Conservation (phyloP, 2,888 invertebrate species). For the Zygothrica quintamaculata region DNA sequence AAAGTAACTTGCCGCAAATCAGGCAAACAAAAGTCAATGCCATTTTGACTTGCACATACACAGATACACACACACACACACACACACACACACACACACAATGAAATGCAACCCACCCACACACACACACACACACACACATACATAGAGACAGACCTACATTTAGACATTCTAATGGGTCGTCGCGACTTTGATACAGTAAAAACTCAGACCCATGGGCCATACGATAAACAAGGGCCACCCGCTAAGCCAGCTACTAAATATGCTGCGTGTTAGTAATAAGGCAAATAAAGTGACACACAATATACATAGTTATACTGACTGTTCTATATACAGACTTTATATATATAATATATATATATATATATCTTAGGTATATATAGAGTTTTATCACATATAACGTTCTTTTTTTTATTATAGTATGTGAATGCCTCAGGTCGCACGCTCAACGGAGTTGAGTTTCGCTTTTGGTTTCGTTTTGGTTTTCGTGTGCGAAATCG, state of each 20-base stretch:
- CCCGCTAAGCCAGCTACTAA: constrained; percentile 69
- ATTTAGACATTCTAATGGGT: constrained; percentile 52
- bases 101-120: constrained; percentile 25
- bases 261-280: constrained; percentile 77
- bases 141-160: constrained; percentile 16
- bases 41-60: constrained; percentile 47
- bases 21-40: constrained; percentile 72
- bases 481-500: constrained; percentile 75
- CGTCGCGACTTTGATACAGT: constrained; percentile 38
- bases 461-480: constrained; percentile 16
- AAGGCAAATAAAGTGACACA: constrained; percentile 68
- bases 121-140: constrained; percentile 1
- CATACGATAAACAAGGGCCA: constrained; percentile 43
- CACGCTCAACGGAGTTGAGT: constrained; percentile 40
- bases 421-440: constrained; percentile 56
- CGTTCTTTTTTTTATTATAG: constrained; percentile 37
- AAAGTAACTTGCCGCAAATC: constrained; percentile 44
- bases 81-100: background rate
- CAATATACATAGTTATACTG: constrained; percentile 29
- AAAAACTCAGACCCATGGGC: constrained; percentile 23
- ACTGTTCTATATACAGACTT: constrained; percentile 46
- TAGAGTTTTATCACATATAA: constrained; percentile 12
- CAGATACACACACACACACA: constrained; percentile 23
- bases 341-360: constrained; percentile 44
- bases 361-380: constrained; percentile 32